Base-by-base conservation (phyloP, 1,140 invertebrate genomes). In the Sinonovacula constricta region DNA sequence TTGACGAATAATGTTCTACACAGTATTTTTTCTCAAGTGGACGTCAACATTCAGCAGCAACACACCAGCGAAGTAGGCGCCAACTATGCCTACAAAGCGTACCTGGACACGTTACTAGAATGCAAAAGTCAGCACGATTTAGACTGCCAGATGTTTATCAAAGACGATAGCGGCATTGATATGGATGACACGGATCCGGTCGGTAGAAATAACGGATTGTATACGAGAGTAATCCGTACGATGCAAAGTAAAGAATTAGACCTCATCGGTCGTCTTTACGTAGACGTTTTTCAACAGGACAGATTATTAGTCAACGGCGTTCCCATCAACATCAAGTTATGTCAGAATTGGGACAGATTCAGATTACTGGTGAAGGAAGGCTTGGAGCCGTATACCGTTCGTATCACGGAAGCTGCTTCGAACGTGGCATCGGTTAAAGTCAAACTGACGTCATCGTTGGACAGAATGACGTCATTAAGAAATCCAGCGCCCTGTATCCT, bases 341-440 rank as follows among this genome's bases (percentile, higher is more conserved):
- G 53, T 18, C 4, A 54, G 53, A 60, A 31, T 60, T 60, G 24
- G 24, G 30, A 60, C 26, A 60, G 30, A 7, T 65, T 65, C 62
- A 65, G 62, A 30, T 12, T 65, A 45, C 14, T 39, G 62, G 28
- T 36, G 31, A 45, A 39, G 7, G 36, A 45, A 31, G 36, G 28
- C 7, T 18, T 22, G 36, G 31, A 65, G 22, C 14, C 14, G 10
- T 36, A 65, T 7, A 36, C 34, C 22, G 31, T 65, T 14, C 14
- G n/a, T 24, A 65, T 45, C 62, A 45, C 31, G n/a, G 62, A 65
- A 18, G 62, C 62, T 15, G 33, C 36, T 7, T 24, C 45, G 45
- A 45, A 65, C 14, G 62, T 65, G 31, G 62, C 62, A 7, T 22
- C n/a, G 62, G 62, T 45, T 26, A 65, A 65, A 65, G 62, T 65